Percentiles rank a stretch among this genome's conserved stretches.
Evolutionary conservation across 2,113 vertebrate genomes (phyloP).

Genomic region (Heteronetta atricapilla): DNA sequence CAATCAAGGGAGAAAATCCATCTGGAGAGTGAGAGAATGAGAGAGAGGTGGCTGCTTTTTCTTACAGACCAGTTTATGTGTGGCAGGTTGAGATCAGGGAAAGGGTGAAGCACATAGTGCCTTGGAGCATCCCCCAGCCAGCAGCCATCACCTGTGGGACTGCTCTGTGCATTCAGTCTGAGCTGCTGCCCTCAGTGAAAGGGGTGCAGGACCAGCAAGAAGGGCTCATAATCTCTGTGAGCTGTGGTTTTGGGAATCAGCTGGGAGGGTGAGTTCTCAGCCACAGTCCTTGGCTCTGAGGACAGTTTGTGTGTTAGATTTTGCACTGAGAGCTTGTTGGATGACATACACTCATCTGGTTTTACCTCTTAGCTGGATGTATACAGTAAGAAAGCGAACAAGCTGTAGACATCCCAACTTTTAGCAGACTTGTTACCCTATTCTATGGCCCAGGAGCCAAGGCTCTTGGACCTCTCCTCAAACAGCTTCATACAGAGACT

Average conservation of each 20-base stretch:
- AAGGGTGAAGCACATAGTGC: not conserved
- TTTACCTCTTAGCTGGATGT: not conserved
- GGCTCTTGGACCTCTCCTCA: not conserved
- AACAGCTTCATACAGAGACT: not conserved
- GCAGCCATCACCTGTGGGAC: not conserved
- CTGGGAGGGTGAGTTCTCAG: not conserved
- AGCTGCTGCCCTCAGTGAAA: not conserved
- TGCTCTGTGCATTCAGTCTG: not conserved
- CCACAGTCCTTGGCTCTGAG: not conserved
- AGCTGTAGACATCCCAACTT: not conserved
- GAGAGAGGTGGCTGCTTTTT: not conserved
- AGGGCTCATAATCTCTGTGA: not conserved
- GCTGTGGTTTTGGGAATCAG: not conserved
- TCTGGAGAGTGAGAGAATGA: not conserved
- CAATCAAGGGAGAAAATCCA: not conserved
- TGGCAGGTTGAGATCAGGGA: not conserved
- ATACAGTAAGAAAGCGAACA: not conserved
- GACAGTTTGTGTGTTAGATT: not conserved
- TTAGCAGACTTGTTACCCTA: not conserved
- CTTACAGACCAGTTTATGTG: not conserved
- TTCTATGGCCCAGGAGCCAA: not conserved
- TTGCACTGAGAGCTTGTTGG: not conserved
- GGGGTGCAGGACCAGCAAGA: not conserved
- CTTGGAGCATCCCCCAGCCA: not conserved
- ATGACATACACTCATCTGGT: not conserved